Conservation (phyloP, 2,888 invertebrate species). For the Amaurobius ferox region DNA sequence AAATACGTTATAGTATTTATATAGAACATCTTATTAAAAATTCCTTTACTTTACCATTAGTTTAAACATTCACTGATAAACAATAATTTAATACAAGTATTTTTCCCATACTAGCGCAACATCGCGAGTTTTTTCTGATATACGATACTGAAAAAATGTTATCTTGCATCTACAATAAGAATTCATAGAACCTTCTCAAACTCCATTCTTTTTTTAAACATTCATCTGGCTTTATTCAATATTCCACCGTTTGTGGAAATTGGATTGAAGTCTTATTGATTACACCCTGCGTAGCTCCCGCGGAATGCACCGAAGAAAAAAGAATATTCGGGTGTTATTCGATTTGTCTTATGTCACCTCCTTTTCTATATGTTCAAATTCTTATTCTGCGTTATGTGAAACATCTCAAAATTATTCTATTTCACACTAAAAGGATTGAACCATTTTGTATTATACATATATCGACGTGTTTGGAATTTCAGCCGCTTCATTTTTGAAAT, state of each 20-base stretch:
- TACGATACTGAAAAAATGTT: no score
- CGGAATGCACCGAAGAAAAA: neutral
- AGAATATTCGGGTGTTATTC: neutral
- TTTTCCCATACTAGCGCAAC: no score
- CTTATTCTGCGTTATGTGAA: neutral
- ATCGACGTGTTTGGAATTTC: neutral
- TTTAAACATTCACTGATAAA: no score
- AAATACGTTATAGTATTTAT: no score
- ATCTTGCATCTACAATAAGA: no score
- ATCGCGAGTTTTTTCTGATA: no score
- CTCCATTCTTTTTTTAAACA: no score
- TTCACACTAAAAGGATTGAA: neutral
- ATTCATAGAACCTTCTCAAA: neutral
- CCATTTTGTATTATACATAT: neutral
- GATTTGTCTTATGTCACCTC: neutral
- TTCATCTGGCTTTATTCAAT: neutral
- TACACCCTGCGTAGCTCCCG: neutral
- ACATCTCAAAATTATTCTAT: conserved; percentile 9
- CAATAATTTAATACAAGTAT: no score
- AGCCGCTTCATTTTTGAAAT: neutral
- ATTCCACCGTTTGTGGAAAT: neutral
- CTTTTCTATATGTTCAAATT: neutral
- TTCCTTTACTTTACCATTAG: no score
- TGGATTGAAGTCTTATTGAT: neutral
- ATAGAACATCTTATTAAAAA: no score